Conservation (phyloP, 2,113 vertebrate species). For the Ophiodon elongatus region DNA sequence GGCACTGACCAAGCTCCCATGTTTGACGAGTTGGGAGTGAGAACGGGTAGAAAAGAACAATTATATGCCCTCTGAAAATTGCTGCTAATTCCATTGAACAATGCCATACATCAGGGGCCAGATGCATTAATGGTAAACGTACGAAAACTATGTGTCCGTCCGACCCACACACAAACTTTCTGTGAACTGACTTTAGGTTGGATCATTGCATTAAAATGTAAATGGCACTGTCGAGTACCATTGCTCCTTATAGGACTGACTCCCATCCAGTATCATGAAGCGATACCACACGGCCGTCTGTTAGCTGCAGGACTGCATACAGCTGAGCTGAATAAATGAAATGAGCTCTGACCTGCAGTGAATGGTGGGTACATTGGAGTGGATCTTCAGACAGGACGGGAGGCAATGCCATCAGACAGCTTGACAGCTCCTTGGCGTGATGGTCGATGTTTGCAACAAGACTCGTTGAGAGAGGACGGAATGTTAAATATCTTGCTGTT, state of each 20-base stretch:
- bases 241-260: background rate
- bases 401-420: constrained; percentile 34
- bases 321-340: constrained; percentile 11
- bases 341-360: constrained; percentile 26
- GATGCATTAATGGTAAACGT: too few species aligned
- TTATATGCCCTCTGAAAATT: too few species aligned
- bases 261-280: background rate
- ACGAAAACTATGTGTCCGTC: too few species aligned
- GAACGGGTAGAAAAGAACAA: too few species aligned
- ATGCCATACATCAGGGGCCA: too few species aligned
- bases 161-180: too few species aligned
- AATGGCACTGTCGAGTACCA: background rate
- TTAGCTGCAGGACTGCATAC: background rate
- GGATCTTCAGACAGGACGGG: constrained; percentile 11
- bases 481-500: background rate
- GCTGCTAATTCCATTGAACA: too few species aligned
- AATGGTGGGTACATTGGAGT: background rate
- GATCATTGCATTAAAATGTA: background rate
- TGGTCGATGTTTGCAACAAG: constrained; percentile 8
- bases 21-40: too few species aligned
- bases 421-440: constrained; percentile 35
- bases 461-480: background rate
- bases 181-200: background rate
- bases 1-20: too few species aligned
- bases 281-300: background rate